Evolutionary conservation across 2,888 invertebrate genomes (phyloP).

Genomic region (Scaptodrosophila latifasciaeformis): DNA sequence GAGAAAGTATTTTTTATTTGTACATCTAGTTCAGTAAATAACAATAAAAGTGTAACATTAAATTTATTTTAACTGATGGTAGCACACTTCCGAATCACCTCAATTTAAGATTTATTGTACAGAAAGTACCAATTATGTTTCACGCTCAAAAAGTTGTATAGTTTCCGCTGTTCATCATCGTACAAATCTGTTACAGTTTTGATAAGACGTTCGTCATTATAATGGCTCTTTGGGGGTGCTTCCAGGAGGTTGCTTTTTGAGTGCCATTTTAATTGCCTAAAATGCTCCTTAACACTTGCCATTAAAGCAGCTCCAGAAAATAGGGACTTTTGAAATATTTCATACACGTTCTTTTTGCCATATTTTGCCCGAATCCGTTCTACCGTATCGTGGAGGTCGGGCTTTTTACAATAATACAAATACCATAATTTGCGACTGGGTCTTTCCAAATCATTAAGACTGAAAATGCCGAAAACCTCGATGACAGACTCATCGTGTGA

Average conservation of each 20-base stretch:
- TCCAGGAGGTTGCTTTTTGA: conserved; percentile 48
- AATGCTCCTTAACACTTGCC: conserved; percentile 40
- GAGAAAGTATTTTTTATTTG: no score
- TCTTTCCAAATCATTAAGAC: conserved; percentile 36
- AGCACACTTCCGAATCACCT: no score
- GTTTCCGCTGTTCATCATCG: conserved; percentile 35
- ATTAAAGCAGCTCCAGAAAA: conserved; percentile 42
- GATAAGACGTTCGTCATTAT: conserved; percentile 40
- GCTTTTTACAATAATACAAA: conserved; percentile 41
- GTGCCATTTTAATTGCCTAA: conserved; percentile 38
- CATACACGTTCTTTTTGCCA: conserved; percentile 52
- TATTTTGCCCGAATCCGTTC: conserved; percentile 42
- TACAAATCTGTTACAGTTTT: conserved; percentile 34
- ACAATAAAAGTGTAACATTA: no score
- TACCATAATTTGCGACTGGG: conserved; percentile 55
- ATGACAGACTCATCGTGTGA: conserved; percentile 28
- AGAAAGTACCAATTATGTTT: conserved; percentile 6
- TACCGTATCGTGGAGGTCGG: conserved; percentile 45
- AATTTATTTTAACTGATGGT: no score
- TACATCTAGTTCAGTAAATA: no score
- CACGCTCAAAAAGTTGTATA: conserved; percentile 42
- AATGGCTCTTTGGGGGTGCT: conserved; percentile 46
- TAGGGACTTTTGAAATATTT: conserved; percentile 44
- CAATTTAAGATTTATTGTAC: no score
- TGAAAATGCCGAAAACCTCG: conserved; percentile 47